phyloP scores from a whole-genome alignment of 2,113 vertebrate genomes.

The Typhlomys cinereus region DNA sequence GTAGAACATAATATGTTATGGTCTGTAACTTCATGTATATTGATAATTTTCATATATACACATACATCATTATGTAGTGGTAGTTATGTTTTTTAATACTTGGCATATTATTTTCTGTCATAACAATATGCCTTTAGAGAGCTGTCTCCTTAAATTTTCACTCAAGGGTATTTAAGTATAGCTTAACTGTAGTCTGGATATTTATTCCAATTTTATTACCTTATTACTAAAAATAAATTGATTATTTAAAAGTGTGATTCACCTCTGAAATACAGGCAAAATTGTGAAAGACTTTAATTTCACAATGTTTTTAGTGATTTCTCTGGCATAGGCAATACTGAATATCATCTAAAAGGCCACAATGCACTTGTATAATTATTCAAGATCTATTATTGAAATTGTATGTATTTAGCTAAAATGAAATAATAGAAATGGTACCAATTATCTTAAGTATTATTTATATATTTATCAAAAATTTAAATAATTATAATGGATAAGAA shows the following conservation, averaged over 20 bases:
- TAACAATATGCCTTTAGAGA: neutral
- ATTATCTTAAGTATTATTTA: neutral
- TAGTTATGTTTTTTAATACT: neutral
- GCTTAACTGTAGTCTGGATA: neutral
- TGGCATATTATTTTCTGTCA: neutral
- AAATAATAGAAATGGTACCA: neutral
- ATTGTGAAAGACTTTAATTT: neutral
- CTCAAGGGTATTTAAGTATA: neutral
- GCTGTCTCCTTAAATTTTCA: neutral
- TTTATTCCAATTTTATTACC: neutral
- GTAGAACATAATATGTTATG: neutral
- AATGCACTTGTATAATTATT: neutral
- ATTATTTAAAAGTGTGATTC: neutral
- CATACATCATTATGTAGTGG: neutral
- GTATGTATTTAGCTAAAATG: neutral
- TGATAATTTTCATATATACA: neutral
- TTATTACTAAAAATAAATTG: neutral
- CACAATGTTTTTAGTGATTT: neutral
- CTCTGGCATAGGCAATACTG: neutral
- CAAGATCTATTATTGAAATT: neutral
- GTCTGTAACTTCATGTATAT: neutral
- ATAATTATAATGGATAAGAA: neutral
- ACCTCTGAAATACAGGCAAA: neutral
- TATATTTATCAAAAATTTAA: neutral
- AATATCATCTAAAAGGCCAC: neutral